phyloP scores from a whole-genome alignment of 92 coral and sea anemone genomes.

The Bergia puertoricense region DNA sequence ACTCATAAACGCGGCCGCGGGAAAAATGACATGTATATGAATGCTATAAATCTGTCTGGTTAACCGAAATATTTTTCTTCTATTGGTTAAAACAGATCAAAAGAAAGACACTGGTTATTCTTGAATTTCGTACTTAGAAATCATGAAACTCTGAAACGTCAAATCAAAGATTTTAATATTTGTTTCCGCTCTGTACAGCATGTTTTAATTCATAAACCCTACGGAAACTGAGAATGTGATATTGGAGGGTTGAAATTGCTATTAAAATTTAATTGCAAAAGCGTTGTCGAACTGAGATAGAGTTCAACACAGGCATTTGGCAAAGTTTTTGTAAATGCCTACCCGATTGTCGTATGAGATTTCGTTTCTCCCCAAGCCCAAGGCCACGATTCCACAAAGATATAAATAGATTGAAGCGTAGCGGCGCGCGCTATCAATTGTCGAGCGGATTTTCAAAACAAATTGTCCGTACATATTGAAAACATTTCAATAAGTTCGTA shows the following conservation, averaged over 20 bases:
- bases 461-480: background rate
- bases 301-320: slow-evolving; percentile 12
- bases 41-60: slow-evolving; percentile 26
- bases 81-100: background rate
- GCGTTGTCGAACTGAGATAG: slow-evolving; percentile 14
- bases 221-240: slow-evolving; percentile 1
- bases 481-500: slow-evolving; percentile 12
- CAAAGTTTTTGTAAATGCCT: background rate
- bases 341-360: background rate
- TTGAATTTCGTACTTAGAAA: background rate
- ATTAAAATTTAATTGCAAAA: slow-evolving; percentile 42
- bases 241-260: slow-evolving; percentile 29
- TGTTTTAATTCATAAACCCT: background rate
- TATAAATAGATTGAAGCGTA: slow-evolving; percentile 33
- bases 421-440: slow-evolving; percentile 27
- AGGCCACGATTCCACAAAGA: background rate
- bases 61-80: slow-evolving; percentile 15
- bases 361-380: slow-evolving; percentile 29
- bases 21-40: slow-evolving; percentile 31
- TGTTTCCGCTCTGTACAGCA: background rate
- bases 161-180: slow-evolving; percentile 16
- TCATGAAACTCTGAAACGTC: slow-evolving; percentile 11
- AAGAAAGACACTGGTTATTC: background rate
- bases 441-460: slow-evolving; percentile 19
- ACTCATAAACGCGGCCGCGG: background rate